Conservation (phyloP, 2,113 vertebrate species). For the Oncorhynchus clarkii region DNA sequence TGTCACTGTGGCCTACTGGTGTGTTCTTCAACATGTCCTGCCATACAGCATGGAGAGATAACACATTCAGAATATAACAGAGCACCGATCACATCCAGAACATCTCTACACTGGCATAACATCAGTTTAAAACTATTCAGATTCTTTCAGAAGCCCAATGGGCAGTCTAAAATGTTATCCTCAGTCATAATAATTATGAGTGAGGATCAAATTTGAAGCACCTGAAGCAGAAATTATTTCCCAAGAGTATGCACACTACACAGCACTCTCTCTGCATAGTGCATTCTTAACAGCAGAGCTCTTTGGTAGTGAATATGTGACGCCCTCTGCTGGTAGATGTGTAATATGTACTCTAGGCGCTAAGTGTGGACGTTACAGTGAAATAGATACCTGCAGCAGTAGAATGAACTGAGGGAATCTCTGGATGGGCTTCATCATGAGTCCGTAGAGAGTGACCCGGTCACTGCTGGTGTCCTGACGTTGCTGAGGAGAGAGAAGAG, state of each 20-base stretch:
- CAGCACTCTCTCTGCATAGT: not conserved
- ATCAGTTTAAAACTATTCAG: not conserved
- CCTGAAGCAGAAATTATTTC: not conserved
- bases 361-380: not conserved
- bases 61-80: not conserved
- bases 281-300: conserved; percentile 7
- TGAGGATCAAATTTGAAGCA: not conserved
- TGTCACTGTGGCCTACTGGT: conserved; percentile 84
- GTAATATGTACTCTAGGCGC: not conserved
- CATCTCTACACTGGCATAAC: not conserved
- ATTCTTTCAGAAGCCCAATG: too few species aligned
- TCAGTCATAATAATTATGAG: not conserved
- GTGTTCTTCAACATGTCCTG: conserved; percentile 98
- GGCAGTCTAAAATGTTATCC: too few species aligned
- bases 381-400: conserved; percentile 83
- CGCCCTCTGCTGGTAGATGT: conserved; percentile 61
- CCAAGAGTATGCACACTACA: not conserved
- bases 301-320: not conserved
- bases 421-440: conserved; percentile 97
- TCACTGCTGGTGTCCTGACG: conserved; percentile 87
- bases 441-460: conserved; percentile 85
- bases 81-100: not conserved
- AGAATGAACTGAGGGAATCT: conserved; percentile 97
- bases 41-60: conserved; percentile 11
- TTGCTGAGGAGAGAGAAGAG: conserved; percentile 70